Base-by-base conservation (phyloP, 2,888 invertebrate genomes). In the Ichneumoninae sp. region DNA sequence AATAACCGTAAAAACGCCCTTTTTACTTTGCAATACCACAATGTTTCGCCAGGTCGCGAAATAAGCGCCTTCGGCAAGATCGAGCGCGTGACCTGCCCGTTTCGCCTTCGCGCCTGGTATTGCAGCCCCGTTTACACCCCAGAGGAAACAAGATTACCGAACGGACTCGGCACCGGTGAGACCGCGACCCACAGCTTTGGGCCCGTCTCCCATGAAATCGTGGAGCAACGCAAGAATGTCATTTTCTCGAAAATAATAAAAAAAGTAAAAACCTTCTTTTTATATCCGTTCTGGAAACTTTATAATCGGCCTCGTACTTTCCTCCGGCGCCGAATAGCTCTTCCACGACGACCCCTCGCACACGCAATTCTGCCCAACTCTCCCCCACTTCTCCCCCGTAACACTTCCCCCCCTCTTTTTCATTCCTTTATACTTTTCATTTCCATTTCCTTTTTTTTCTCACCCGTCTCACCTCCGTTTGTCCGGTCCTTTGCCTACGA, bases 11-110 rank as follows among this genome's bases (percentile, higher is more conserved):
- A 40, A 40, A 40, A 40, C 1, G 40, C 40, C 10, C 40, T 40
- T 40, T 40, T 40, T 83, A 79, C 86, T 89, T 88, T 88, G 88
- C 88, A 87, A 89, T 90, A 89, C 86, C 74, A n/a, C 54, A 74
- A 54, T 66, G 77, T 86, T 88, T 82, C 78, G 70, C 76, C 68
- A 74, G 74, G 81, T 70, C 50, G 66, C 47, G 47, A 19, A 66
- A 65, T 50, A 60, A 33, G 26, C 16, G 16, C 50, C 13, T 30
- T 5, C 44, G 26, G 5, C n/a, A 62, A 10, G n/a, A 19, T 19
- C 36, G 22, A 10, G 8, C 8, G 65, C 16, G 26, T 22, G 3
- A 54, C 54, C 19, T 22, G 19, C 19, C 40, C 54, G 13, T 44
- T 77, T 68, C 40, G 69, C 52, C n/a, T 33, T 69, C 68, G 44